Evolutionary conservation across 2,797 vertebrate species (phyloP).

Genomic region (Hybognathus amarus): DNA sequence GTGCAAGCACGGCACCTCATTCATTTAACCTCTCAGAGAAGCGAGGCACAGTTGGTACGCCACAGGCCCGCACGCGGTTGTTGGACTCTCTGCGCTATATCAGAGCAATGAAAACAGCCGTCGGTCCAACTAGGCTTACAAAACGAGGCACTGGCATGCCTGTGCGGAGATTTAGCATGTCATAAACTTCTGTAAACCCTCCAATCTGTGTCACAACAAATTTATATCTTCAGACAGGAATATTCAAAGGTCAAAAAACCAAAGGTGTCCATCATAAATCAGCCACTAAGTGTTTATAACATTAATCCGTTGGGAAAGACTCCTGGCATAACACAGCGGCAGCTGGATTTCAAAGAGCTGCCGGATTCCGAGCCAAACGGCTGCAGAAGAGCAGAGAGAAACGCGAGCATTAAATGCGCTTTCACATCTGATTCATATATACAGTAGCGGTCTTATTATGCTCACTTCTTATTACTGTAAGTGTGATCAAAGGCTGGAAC

Average conservation of each 20-base stretch:
- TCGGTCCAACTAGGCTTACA: conserved; percentile 70
- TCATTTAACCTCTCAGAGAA: conserved; percentile 39
- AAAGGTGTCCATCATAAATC: conserved; percentile 84
- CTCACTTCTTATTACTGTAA: conserved; percentile 35
- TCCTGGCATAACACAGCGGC: conserved; percentile 75
- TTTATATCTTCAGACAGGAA: conserved; percentile 85
- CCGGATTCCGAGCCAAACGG: conserved; percentile 67
- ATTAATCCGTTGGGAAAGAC: conserved; percentile 82
- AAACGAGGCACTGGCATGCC: conserved; percentile 77
- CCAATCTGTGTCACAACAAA: conserved; percentile 86
- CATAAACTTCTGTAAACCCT: conserved; percentile 84
- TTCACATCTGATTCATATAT: conserved; percentile 42
- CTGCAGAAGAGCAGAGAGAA: conserved; percentile 33
- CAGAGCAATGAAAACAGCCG: conserved; percentile 65
- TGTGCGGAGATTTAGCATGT: conserved; percentile 82
- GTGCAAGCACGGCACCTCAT: conserved; percentile 15
- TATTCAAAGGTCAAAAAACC: conserved; percentile 87
- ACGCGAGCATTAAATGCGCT: conserved; percentile 28
- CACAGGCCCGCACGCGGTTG: not conserved
- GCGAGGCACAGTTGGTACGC: not conserved
- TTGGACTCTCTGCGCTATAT: conserved; percentile 50
- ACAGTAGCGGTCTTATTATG: conserved; percentile 34
- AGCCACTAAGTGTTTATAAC: conserved; percentile 82
- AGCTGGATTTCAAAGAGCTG: conserved; percentile 76
- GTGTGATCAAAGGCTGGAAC: conserved; percentile 48